Percentiles rank a stretch among this genome's conserved stretches.
Evolutionary conservation across 2,888 invertebrate genomes (phyloP).

Genomic region (Tolmerus cingulatus): DNA sequence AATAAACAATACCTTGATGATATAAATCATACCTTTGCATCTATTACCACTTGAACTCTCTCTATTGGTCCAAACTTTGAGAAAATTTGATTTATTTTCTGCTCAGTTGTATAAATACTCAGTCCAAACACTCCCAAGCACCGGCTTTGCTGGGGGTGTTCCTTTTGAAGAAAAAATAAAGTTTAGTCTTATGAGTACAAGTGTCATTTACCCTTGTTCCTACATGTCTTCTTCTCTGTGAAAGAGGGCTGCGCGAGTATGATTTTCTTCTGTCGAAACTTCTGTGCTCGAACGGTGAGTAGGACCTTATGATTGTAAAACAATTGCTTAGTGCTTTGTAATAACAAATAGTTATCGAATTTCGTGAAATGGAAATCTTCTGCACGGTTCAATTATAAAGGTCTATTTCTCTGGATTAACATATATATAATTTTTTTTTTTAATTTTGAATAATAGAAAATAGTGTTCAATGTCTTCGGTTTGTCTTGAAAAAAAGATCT

Average conservation of each 20-base stretch:
- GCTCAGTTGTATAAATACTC: conserved; percentile 90
- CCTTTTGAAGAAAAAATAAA: conserved; percentile 48
- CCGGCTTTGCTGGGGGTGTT: conserved; percentile 78
- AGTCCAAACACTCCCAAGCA: conserved; percentile 96
- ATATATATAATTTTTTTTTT: not conserved
- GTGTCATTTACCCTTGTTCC: conserved; percentile 72
- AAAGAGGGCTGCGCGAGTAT: conserved; percentile 81
- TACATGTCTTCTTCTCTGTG: conserved; percentile 77
- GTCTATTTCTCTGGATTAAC: not conserved
- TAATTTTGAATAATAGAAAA: conserved; percentile 2
- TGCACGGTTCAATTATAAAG: conserved; percentile 4
- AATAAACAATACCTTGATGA: conserved; percentile 65
- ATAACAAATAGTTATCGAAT: not conserved
- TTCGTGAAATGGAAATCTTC: conserved; percentile 10
- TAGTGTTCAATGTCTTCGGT: conserved; percentile 10
- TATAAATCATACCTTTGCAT: conserved; percentile 73
- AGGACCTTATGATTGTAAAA: conserved; percentile 59
- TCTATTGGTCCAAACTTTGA: conserved; percentile 91
- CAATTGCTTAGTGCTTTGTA: not conserved
- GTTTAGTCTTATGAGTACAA: not conserved
- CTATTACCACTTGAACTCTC: conserved; percentile 92
- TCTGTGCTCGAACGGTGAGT: conserved; percentile 68
- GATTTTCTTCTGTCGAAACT: conserved; percentile 70
- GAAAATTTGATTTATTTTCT: conserved; percentile 91
- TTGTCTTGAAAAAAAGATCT: conserved; percentile 26